Conservation (phyloP, 2,797 vertebrate species). For the Tenualosa ilisha region DNA sequence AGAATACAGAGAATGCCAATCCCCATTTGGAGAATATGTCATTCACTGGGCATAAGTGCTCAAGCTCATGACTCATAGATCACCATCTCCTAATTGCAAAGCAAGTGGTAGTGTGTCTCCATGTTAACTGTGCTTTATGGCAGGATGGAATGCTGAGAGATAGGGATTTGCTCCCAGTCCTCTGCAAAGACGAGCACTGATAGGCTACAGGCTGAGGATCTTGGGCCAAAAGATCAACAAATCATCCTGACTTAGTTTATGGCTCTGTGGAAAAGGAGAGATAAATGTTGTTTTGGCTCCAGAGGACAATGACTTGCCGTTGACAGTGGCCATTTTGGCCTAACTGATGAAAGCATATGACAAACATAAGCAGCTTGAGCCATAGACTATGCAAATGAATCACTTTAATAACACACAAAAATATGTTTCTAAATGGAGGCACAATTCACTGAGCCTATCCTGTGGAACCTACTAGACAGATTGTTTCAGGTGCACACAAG, state of each 20-base stretch:
- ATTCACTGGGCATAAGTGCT: not conserved
- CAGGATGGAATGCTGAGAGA: constrained; percentile 46
- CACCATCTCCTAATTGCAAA: constrained; percentile 38
- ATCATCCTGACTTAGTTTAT: constrained; percentile 60
- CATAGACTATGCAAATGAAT: not conserved
- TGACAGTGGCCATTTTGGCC: constrained; percentile 27
- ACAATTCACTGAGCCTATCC: not conserved
- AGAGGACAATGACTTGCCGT: constrained; percentile 30
- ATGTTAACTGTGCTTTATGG: constrained; percentile 46
- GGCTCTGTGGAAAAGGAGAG: constrained; percentile 50
- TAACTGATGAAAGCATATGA: not conserved
- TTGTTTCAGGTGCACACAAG: not conserved
- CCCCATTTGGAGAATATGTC: not conserved
- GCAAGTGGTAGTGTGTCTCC: constrained; percentile 38
- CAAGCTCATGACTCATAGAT: not conserved
- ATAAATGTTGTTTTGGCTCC: constrained; percentile 59
- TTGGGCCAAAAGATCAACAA: constrained; percentile 55
- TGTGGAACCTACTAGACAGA: too few species aligned
- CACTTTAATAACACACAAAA: not conserved
- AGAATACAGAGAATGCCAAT: not conserved
- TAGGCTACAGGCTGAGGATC: constrained; percentile 48
- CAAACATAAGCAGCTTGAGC: not conserved
- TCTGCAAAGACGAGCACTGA: constrained; percentile 50
- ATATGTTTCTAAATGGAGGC: not conserved
- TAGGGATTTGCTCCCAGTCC: constrained; percentile 40